Evolutionary conservation across 2,888 invertebrate genomes (phyloP).

Genomic region (Asteroscopus sphinx): DNA sequence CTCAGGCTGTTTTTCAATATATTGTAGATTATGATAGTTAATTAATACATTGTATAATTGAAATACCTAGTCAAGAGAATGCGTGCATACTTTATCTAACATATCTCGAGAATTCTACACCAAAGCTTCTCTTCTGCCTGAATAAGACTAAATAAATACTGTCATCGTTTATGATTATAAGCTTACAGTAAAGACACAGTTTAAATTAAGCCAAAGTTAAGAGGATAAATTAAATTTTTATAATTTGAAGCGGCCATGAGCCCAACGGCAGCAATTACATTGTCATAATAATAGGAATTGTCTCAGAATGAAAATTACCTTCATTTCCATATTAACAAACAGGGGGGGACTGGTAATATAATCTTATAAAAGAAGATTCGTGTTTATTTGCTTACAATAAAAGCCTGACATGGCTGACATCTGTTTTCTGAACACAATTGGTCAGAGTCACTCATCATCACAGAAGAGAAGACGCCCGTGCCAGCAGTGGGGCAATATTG

Average conservation of each 20-base stretch:
- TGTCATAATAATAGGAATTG: conserved; percentile 31
- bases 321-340: conserved; percentile 34
- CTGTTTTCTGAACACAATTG: neutral
- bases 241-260: conserved; percentile 36
- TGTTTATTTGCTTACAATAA: conserved; percentile 5
- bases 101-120: neutral
- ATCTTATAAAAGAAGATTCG: conserved; percentile 1
- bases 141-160: conserved; percentile 9
- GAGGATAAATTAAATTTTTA: conserved; percentile 37
- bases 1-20: no score
- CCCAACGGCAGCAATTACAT: conserved; percentile 34
- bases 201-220: conserved; percentile 38
- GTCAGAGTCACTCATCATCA: neutral
- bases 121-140: neutral
- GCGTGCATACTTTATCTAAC: no score
- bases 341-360: conserved; percentile 6
- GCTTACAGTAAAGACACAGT: conserved; percentile 13
- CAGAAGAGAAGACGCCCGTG: no score
- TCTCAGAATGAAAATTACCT: conserved; percentile 39
- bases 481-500: no score
- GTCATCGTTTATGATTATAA: conserved; percentile 15
- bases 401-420: neutral
- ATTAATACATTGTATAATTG: no score
- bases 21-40: no score
- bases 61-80: no score